These are phyloP conservation scores for Ptychochromis oligacanthus DNA, from an alignment of 2,113 vertebrate genomes.

Conservation along the genomic window DNA sequence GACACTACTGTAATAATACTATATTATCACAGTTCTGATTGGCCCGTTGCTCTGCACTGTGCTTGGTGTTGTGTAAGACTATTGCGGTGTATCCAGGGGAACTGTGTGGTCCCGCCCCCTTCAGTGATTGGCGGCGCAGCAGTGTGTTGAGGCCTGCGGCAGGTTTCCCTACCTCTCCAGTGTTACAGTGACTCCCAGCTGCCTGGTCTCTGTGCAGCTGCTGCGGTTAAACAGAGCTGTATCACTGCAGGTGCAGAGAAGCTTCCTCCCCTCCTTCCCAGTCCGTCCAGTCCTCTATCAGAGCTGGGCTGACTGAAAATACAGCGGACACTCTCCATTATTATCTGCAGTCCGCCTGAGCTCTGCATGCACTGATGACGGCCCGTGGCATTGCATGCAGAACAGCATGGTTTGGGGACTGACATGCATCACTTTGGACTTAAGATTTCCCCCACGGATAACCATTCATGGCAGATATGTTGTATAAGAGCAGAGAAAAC, in stretches of 20 bases:
- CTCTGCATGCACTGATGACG: conserved; percentile 75
- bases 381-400: conserved; percentile 74
- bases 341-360: conserved; percentile 60
- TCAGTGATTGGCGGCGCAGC: conserved; percentile 58
- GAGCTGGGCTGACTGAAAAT: conserved; percentile 56
- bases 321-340: conserved; percentile 42
- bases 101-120: conserved; percentile 61
- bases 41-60: not conserved
- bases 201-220: conserved; percentile 19
- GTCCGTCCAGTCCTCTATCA: conserved; percentile 45
- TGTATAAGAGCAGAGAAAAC: not conserved
- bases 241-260: conserved; percentile 63
- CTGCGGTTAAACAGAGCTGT: conserved; percentile 24
- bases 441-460: conserved; percentile 13
- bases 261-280: conserved; percentile 50
- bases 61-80: not conserved
- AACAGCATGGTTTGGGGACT: conserved; percentile 72
- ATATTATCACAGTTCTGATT: not conserved
- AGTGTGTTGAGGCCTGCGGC: conserved; percentile 47
- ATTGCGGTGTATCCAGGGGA: conserved; percentile 5
- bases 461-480: conserved; percentile 28
- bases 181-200: conserved; percentile 43
- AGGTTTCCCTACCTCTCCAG: conserved; percentile 60
- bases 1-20: not conserved
- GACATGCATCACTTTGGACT: conserved; percentile 60